A percentile compares a stretch with the other conserved stretches of the same genome.
These are phyloP conservation scores for Pavo muticus DNA, from an alignment of 2,113 vertebrate genomes.

Conservation along the genomic window DNA sequence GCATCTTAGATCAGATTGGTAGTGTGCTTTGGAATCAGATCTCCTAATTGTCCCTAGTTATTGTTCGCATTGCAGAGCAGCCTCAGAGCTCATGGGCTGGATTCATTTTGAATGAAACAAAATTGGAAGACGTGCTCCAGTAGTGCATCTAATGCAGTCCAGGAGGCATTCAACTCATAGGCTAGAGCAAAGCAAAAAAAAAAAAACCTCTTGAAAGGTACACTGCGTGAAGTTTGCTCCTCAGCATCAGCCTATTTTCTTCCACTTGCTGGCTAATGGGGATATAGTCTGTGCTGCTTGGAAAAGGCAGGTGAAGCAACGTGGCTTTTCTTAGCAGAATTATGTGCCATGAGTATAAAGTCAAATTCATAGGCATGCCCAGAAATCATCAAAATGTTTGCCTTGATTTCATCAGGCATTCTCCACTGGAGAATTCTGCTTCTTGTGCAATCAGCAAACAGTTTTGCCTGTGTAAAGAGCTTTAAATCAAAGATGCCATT, in stretches of 20 bases:
- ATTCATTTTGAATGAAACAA: background rate
- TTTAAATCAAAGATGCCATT: background rate
- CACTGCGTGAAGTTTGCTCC: background rate
- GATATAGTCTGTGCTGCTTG: background rate
- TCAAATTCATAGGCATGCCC: background rate
- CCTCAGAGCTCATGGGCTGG: background rate
- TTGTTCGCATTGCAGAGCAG: fast-evolving
- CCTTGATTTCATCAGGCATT: background rate
- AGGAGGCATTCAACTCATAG: background rate
- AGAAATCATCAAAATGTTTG: background rate
- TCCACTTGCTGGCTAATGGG: background rate
- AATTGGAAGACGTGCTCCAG: background rate
- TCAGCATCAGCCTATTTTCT: background rate
- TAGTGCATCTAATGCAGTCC: background rate
- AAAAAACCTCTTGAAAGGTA: background rate
- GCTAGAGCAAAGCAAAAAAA: background rate
- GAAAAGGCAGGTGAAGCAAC: background rate
- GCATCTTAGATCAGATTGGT: background rate
- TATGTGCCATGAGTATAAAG: background rate
- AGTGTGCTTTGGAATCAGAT: background rate
- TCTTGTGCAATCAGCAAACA: background rate
- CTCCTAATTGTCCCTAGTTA: background rate
- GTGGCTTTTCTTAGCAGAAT: background rate
- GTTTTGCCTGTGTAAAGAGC: background rate
- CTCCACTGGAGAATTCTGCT: background rate